These are phyloP conservation scores for Drosophila mettleri DNA, from an alignment of 2,888 invertebrate species.

Conservation along the genomic window DNA sequence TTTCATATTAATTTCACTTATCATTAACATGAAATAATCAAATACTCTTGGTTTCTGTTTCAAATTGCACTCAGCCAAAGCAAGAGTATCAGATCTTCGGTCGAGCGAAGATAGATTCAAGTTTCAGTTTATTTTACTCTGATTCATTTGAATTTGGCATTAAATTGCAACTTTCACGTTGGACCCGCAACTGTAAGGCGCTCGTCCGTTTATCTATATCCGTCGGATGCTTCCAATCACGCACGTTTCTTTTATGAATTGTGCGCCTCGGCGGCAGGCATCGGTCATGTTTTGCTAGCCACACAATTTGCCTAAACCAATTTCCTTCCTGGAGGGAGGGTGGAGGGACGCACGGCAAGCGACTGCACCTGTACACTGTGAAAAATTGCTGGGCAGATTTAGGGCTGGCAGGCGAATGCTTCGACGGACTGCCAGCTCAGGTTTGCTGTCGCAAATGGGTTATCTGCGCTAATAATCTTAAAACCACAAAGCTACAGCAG, in stretches of 20 bases:
- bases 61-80: not conserved
- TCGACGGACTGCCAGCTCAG: constrained; percentile 40
- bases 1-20: not conserved
- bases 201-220: constrained; percentile 39
- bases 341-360: constrained; percentile 19
- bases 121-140: constrained; percentile 23
- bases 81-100: constrained; percentile 50
- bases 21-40: not conserved
- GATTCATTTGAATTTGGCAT: constrained; percentile 30
- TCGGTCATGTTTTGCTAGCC: constrained; percentile 76
- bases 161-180: constrained; percentile 66
- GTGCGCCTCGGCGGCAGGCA: constrained; percentile 54
- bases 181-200: constrained; percentile 16
- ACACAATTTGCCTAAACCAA: constrained; percentile 84
- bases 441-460: constrained; percentile 67
- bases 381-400: constrained; percentile 68
- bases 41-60: constrained; percentile 2
- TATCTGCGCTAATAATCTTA: constrained; percentile 79
- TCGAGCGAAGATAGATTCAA: constrained; percentile 16
- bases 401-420: constrained; percentile 29
- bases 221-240: constrained; percentile 68
- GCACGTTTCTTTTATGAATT: constrained; percentile 65
- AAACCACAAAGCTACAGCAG: constrained; percentile 69
- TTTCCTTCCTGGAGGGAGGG: constrained; percentile 72
- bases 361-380: constrained; percentile 57